Conservation (phyloP, 2,113 vertebrate species). For the Actenoides lindsayi region DNA sequence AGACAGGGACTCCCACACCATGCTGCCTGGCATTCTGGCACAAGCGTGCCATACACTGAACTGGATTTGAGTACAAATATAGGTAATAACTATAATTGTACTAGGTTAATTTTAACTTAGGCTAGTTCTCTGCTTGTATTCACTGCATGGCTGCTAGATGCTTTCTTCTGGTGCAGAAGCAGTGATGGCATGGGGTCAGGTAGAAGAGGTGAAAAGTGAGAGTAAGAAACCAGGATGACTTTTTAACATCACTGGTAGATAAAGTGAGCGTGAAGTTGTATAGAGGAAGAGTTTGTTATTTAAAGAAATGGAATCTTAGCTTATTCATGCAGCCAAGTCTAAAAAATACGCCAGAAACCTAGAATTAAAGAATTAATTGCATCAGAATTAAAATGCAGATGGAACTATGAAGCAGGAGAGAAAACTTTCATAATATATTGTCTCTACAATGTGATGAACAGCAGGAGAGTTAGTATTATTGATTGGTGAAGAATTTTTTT, state of each 20-base stretch:
- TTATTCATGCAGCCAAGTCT: neutral
- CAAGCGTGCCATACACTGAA: neutral
- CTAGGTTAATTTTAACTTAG: neutral
- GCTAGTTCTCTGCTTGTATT: neutral
- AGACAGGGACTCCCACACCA: rapidly evolving
- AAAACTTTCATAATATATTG: neutral
- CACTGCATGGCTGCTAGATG: neutral
- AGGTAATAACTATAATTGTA: neutral
- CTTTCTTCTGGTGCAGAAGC: neutral
- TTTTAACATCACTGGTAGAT: neutral
- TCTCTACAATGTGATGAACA: neutral
- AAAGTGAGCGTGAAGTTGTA: neutral
- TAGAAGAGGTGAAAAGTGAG: neutral
- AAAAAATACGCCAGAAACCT: neutral
- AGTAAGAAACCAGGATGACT: neutral
- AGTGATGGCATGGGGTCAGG: neutral
- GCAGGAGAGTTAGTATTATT: neutral
- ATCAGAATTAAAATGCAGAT: neutral
- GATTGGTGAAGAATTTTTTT: neutral
- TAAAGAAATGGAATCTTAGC: neutral
- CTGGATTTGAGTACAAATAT: neutral
- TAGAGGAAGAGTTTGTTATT: neutral
- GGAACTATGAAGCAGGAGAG: neutral
- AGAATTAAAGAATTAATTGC: neutral
- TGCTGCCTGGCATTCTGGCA: neutral